phyloP scores from a whole-genome alignment of 2,113 vertebrate genomes.

The Aspiorhynchus laticeps region DNA sequence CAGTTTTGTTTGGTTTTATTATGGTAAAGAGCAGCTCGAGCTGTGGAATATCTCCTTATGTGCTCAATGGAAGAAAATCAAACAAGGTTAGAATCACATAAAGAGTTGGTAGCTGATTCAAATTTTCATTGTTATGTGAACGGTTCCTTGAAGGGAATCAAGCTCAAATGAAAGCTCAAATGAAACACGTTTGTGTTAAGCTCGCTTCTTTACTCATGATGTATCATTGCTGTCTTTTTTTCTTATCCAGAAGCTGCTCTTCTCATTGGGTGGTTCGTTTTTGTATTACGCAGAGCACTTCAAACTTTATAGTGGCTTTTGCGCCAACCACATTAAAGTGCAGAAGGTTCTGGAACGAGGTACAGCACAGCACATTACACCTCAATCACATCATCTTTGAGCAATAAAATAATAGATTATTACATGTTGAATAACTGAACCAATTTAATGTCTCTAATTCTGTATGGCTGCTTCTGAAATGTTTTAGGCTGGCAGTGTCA shows the following conservation, averaged over 20 bases:
- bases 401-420: background rate
- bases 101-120: background rate
- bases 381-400: background rate
- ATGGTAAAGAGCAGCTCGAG: background rate
- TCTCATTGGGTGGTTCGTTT: conserved; percentile 95
- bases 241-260: conserved; percentile 89
- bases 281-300: conserved; percentile 99
- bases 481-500: background rate
- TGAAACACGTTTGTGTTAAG: background rate
- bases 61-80: background rate
- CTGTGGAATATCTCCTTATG: background rate
- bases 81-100: background rate
- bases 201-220: background rate
- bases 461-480: background rate
- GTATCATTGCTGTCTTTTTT: background rate
- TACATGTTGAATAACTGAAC: background rate
- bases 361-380: conserved; percentile 61
- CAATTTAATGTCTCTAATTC: background rate
- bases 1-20: background rate
- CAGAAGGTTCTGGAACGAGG: conserved; percentile 98
- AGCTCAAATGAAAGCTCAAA: background rate
- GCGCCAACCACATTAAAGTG: conserved; percentile 97
- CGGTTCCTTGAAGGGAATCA: background rate
- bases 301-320: conserved; percentile 98
- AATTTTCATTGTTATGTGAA: background rate